A percentile compares a stretch with the other conserved stretches of the same genome.
These are phyloP conservation scores for Aspidapion aeneum DNA, from an alignment of 2,888 invertebrate species.

Conservation along the genomic window DNA sequence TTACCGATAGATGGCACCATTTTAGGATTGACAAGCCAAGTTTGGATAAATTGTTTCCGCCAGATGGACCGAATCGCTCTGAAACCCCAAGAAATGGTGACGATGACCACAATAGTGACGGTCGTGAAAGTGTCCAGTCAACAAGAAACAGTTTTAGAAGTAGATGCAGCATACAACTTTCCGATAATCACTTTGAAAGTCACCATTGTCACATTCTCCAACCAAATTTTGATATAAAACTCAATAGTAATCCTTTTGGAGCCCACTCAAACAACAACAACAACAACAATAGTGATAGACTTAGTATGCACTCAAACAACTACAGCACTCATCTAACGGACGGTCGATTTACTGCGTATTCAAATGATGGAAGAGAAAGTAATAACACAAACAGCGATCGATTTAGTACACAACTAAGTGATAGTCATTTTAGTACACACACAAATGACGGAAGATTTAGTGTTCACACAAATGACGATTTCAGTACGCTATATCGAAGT, in stretches of 20 bases:
- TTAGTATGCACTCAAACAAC: background rate
- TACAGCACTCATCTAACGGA: background rate
- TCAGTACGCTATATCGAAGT: background rate
- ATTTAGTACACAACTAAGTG: background rate
- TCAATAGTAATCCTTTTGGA: background rate
- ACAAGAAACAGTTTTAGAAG: background rate
- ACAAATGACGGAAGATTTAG: background rate
- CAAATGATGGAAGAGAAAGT: background rate
- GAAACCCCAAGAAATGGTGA: background rate
- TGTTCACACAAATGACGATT: background rate
- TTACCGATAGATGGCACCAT: constrained; percentile 63
- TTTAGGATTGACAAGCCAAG: constrained; percentile 53
- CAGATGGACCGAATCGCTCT: background rate
- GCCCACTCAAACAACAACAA: background rate
- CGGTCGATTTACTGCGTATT: background rate
- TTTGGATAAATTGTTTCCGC: constrained; percentile 39
- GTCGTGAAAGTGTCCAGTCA: background rate
- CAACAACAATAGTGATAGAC: too few species aligned
- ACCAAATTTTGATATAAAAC: background rate
- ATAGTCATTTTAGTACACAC: background rate
- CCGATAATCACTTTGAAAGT: background rate
- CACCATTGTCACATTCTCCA: background rate
- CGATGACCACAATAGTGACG: background rate
- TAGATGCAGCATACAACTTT: background rate
- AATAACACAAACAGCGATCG: background rate